A percentile compares a stretch with the other conserved stretches of the same genome.
These are phyloP conservation scores for Lasioglossum lativentre DNA, from an alignment of 2,888 invertebrate genomes.

Conservation along the genomic window DNA sequence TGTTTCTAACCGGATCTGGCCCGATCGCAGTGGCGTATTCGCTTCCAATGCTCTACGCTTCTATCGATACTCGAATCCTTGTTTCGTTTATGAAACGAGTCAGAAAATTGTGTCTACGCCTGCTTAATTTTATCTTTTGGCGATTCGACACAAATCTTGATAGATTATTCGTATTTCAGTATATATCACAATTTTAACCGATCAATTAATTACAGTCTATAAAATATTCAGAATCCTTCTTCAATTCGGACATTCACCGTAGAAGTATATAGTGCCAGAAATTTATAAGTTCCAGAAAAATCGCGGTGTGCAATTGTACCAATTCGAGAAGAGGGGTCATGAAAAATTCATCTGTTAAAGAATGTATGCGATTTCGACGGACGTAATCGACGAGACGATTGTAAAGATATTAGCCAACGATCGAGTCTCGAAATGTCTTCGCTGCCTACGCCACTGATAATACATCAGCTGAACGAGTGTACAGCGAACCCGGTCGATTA, in stretches of 20 bases:
- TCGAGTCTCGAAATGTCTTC: constrained; percentile 29
- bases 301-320: neutral
- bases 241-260: neutral
- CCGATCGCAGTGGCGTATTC: constrained; percentile 48
- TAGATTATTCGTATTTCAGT: neutral
- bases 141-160: neutral
- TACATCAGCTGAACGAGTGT: constrained; percentile 65
- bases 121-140: neutral
- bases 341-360: neutral
- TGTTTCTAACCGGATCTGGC: constrained; percentile 70
- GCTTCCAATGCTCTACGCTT: neutral
- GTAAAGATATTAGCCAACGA: neutral
- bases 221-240: neutral
- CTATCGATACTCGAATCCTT: neutral
- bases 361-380: neutral
- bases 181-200: neutral
- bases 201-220: neutral
- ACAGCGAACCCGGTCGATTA: constrained; percentile 68
- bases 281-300: neutral
- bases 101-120: neutral
- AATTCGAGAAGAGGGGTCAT: neutral
- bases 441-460: constrained; percentile 78
- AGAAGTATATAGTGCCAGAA: neutral
- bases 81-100: neutral
- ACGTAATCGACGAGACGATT: neutral